Conservation (phyloP, 2,888 invertebrate species). For the Apodemia mormo region DNA sequence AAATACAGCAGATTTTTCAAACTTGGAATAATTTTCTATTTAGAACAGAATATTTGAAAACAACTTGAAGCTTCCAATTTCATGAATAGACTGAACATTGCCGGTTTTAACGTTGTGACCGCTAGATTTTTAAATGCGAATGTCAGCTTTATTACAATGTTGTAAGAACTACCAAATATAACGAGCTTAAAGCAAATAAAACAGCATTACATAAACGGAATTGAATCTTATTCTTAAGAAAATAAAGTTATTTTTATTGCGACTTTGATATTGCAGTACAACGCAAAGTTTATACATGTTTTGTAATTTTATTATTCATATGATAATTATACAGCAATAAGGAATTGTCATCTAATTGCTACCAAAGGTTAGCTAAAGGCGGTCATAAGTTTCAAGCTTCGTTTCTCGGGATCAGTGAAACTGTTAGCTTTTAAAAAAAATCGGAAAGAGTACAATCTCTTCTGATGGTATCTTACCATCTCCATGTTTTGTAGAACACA, state of each 20-base stretch:
- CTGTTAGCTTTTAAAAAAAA: no score
- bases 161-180: not conserved
- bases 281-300: not conserved
- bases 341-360: not conserved
- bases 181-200: not conserved
- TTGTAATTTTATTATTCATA: not conserved
- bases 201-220: not conserved
- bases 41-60: constrained; percentile 33
- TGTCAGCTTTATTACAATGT: not conserved
- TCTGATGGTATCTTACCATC: no score
- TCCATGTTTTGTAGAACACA: no score
- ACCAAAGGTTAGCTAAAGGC: no score
- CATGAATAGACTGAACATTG: constrained; percentile 49
- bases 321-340: not conserved
- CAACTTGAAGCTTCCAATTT: constrained; percentile 49
- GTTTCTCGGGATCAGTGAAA: no score
- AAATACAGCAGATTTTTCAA: not conserved
- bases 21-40: constrained; percentile 31
- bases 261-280: not conserved
- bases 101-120: constrained; percentile 32
- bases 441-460: no score
- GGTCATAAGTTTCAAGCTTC: no score
- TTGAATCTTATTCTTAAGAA: not conserved
- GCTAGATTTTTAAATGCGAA: not conserved
- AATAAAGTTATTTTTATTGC: not conserved